phyloP scores from a whole-genome alignment of 1,140 invertebrate genomes.

The Hirudo medicinalis region DNA sequence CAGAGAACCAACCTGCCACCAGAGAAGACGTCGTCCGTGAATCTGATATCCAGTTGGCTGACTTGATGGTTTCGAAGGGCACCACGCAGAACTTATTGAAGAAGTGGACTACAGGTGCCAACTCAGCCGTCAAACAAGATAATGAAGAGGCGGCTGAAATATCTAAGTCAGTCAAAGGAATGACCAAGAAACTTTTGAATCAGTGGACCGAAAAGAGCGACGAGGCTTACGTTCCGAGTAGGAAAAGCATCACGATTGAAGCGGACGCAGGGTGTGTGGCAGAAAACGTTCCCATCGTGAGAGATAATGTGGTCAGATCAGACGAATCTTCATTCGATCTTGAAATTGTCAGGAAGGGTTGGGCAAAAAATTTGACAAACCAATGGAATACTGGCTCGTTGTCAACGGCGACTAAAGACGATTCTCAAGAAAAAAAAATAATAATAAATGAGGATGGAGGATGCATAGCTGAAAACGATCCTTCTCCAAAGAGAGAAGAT shows the following conservation, averaged over 20 bases:
- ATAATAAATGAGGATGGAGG: background rate
- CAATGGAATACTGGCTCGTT: conserved; percentile 5
- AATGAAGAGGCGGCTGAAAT: background rate
- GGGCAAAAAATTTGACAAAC: conserved; percentile 4
- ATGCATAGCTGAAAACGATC: conserved; percentile 19
- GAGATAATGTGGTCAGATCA: background rate
- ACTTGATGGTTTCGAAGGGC: background rate
- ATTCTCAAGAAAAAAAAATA: background rate
- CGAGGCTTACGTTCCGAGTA: background rate
- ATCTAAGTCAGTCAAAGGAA: background rate
- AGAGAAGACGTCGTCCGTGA: background rate
- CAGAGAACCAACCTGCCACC: background rate
- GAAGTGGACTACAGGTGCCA: background rate
- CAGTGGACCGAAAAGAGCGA: conserved; percentile 9
- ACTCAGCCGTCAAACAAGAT: background rate
- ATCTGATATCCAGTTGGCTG: background rate
- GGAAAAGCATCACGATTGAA: background rate
- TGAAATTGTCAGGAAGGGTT: conserved; percentile 8
- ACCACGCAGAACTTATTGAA: background rate
- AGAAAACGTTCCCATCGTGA: conserved; percentile 16
- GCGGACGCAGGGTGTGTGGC: conserved; percentile 1
- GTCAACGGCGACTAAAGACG: background rate
- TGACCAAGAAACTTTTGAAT: background rate
- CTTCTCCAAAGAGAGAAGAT: conserved; percentile 11
- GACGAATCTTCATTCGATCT: background rate